Percentiles rank a stretch among this genome's conserved stretches.
Conservation (phyloP, 92 coral and sea anemone species). For the Paragorgia papillata region DNA sequence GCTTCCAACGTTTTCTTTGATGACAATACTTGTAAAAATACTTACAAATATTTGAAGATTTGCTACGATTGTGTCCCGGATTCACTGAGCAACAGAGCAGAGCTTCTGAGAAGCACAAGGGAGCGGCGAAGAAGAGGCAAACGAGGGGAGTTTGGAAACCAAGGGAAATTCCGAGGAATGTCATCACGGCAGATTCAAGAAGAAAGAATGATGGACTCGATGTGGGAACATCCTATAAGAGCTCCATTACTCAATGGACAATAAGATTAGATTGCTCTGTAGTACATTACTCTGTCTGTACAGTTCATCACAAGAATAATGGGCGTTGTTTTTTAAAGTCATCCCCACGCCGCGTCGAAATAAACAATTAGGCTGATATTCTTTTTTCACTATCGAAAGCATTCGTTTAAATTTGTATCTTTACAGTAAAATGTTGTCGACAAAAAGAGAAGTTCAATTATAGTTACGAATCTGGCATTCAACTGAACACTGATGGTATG, state of each 20-base stretch:
- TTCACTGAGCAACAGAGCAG: constrained; percentile 43
- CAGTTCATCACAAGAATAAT: no score
- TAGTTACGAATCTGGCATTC: no score
- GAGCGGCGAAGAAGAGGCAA: constrained; percentile 38
- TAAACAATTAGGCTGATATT: no score
- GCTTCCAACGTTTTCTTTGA: constrained; percentile 97
- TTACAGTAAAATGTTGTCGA: no score
- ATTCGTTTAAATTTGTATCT: no score
- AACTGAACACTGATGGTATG: no score
- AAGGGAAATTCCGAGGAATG: constrained; percentile 41
- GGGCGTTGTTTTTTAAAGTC: no score
- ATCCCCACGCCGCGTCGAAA: no score
- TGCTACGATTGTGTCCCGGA: constrained; percentile 98
- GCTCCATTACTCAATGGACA: constrained; percentile 19
- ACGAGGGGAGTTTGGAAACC: constrained; percentile 45
- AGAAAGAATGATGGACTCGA: constrained; percentile 42
- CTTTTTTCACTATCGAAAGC: no score
- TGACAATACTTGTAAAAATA: constrained; percentile 90
- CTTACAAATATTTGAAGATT: constrained; percentile 87
- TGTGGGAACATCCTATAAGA: constrained; percentile 40
- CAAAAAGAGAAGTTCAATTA: no score
- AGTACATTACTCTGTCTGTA: no score
- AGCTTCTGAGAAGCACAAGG: constrained; percentile 34
- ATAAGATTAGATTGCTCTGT: background rate
- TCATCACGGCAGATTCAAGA: constrained; percentile 26